phyloP scores from a whole-genome alignment of 2,113 vertebrate species.

The Brachyhypopomus occidentalis region DNA sequence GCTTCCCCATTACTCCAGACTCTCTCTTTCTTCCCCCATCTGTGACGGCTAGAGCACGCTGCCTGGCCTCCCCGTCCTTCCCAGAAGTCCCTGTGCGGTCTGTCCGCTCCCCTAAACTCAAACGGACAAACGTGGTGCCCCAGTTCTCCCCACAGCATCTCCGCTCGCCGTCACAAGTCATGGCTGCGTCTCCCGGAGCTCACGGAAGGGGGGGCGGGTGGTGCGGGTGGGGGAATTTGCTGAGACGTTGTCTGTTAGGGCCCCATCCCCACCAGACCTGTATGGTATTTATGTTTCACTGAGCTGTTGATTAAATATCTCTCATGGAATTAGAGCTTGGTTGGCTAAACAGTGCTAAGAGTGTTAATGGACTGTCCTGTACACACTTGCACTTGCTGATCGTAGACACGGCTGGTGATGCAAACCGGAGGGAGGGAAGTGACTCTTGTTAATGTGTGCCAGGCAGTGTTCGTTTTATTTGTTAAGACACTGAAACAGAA shows the following conservation, averaged over 20 bases:
- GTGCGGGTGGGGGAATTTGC: too few relatives aligned
- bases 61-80: slow-evolving; percentile 9
- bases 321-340: slow-evolving; percentile 14
- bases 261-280: neutral
- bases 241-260: neutral
- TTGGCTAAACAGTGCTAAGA: slow-evolving; percentile 22
- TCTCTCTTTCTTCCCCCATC: slow-evolving; percentile 47
- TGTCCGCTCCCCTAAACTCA: slow-evolving; percentile 26
- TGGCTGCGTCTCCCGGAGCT: neutral
- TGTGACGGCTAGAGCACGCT: slow-evolving; percentile 41
- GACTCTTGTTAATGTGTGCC: neutral
- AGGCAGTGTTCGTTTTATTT: neutral
- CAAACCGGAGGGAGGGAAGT: neutral
- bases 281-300: slow-evolving; percentile 25
- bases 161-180: neutral
- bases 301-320: slow-evolving; percentile 29
- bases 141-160: slow-evolving; percentile 32
- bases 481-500: neutral
- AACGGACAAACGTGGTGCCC: slow-evolving; percentile 16
- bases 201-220: neutral
- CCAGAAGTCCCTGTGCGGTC: slow-evolving; percentile 6
- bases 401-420: neutral
- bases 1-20: slow-evolving; percentile 65
- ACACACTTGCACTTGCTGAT: neutral
- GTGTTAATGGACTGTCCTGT: neutral